A percentile compares a stretch with the other conserved stretches of the same genome.
phyloP scores from a whole-genome alignment of 2,888 invertebrate genomes.

The Saturnia japonica region DNA sequence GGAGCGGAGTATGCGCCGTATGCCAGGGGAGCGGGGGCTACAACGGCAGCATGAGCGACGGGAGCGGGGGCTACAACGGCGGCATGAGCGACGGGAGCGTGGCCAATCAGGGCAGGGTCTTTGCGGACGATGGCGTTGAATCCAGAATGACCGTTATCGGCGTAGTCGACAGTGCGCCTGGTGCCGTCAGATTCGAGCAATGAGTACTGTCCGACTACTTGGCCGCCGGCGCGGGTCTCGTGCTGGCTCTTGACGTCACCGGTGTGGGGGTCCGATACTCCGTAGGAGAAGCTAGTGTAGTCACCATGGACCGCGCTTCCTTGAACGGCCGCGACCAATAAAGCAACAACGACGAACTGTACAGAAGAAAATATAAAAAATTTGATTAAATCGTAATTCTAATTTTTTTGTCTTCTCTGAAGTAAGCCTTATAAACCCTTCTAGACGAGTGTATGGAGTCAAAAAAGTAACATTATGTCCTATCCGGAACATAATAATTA shows the following conservation, averaged over 20 bases:
- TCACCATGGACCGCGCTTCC: conserved; percentile 69
- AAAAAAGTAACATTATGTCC: not conserved
- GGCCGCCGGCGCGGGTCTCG: conserved; percentile 84
- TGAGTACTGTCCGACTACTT: conserved; percentile 80
- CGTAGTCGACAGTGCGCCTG: conserved; percentile 84
- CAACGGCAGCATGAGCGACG: conserved; percentile 50
- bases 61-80: conserved; percentile 48
- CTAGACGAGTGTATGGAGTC: not conserved
- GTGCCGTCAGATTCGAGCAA: conserved; percentile 83
- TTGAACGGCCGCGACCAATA: conserved; percentile 70
- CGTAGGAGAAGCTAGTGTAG: conserved; percentile 75
- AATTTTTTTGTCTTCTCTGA: conserved; percentile 19
- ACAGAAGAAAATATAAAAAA: conserved; percentile 41
- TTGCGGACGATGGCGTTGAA: conserved; percentile 82
- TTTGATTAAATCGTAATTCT: not conserved
- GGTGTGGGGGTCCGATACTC: conserved; percentile 75
- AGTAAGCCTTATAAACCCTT: not conserved
- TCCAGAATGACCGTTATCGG: conserved; percentile 77
- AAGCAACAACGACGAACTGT: conserved; percentile 73
- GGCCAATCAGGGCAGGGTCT: conserved; percentile 61
- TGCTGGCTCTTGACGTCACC: conserved; percentile 81
- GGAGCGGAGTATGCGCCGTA: conserved; percentile 42
- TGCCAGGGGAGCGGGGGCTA: conserved; percentile 44
- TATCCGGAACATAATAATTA: not conserved
- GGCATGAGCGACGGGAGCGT: conserved; percentile 52